Conservation (phyloP, 2,113 vertebrate genomes). For the Indicator indicator region DNA sequence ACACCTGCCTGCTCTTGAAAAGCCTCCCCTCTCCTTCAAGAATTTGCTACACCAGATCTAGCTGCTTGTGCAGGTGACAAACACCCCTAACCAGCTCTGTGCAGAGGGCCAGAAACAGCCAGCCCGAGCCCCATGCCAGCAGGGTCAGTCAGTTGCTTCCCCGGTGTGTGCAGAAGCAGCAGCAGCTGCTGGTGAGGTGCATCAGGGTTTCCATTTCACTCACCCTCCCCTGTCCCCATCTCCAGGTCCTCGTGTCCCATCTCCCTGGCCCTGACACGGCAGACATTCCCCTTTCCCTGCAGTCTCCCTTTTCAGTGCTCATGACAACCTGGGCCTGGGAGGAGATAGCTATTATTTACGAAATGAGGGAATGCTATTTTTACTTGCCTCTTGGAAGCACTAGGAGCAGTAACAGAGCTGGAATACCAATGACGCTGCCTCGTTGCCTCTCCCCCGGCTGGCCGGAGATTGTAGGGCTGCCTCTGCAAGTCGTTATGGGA, state of each 20-base stretch:
- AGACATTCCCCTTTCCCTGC: not conserved
- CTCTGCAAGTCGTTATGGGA: not conserved
- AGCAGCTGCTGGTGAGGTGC: not conserved
- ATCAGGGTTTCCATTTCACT: not conserved
- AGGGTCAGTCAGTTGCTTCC: too few species aligned
- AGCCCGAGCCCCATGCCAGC: rapidly evolving
- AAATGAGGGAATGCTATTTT: slow-evolving; percentile 67
- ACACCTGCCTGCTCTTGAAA: slow-evolving; percentile 12
- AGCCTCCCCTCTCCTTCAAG: not conserved
- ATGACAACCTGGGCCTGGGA: not conserved
- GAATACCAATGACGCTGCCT: slow-evolving; percentile 26
- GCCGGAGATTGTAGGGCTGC: not conserved
- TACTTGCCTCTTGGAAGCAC: slow-evolving; percentile 54
- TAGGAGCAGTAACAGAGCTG: slow-evolving; percentile 10
- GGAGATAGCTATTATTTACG: slow-evolving; percentile 61
- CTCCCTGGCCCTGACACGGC: not conserved
- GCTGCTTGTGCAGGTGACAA: not conserved
- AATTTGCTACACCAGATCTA: not conserved
- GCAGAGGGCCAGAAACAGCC: not conserved
- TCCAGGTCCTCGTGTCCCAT: not conserved
- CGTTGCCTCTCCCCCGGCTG: not conserved
- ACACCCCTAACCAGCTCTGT: not conserved
- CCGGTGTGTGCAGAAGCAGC: not conserved
- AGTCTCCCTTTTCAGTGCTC: not conserved
- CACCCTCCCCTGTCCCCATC: rapidly evolving